Conservation (phyloP, 2,888 invertebrate genomes). For the Machimus atricapillus region DNA sequence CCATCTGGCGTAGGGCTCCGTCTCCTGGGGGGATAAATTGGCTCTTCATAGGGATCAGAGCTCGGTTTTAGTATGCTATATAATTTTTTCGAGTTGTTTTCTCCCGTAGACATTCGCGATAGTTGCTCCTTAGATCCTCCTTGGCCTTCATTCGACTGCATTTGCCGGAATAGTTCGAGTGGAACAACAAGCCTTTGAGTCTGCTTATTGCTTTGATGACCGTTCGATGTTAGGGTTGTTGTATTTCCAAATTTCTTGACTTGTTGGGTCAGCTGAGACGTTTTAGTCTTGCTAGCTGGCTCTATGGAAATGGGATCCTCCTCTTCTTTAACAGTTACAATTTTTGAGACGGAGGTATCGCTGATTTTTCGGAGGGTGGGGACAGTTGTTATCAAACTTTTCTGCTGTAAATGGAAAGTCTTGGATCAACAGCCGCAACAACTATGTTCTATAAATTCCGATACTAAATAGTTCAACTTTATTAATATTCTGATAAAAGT, state of each 20-base stretch:
- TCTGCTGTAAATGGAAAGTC: conserved; percentile 45
- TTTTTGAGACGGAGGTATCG: conserved; percentile 44
- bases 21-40: conserved; percentile 14
- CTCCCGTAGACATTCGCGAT: conserved; percentile 29
- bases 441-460: too few species aligned
- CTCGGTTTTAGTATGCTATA: conserved; percentile 50
- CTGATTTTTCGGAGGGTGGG: conserved; percentile 51
- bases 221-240: neutral
- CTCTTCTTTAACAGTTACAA: neutral
- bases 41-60: neutral
- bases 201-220: neutral
- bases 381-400: conserved; percentile 50
- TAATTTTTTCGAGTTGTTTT: conserved; percentile 47
- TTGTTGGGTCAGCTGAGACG: neutral
- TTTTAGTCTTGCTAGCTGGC: neutral
- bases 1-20: conserved; percentile 46
- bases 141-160: neutral
- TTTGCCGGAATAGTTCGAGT: conserved; percentile 16
- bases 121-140: neutral
- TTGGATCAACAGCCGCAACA: neutral
- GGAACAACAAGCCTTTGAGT: conserved; percentile 19
- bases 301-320: conserved; percentile 1
- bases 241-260: neutral
- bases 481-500: too few species aligned
- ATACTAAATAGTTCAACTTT: too few species aligned